phyloP scores from a whole-genome alignment of 2,797 vertebrate species.

The Pteropus rufus region DNA sequence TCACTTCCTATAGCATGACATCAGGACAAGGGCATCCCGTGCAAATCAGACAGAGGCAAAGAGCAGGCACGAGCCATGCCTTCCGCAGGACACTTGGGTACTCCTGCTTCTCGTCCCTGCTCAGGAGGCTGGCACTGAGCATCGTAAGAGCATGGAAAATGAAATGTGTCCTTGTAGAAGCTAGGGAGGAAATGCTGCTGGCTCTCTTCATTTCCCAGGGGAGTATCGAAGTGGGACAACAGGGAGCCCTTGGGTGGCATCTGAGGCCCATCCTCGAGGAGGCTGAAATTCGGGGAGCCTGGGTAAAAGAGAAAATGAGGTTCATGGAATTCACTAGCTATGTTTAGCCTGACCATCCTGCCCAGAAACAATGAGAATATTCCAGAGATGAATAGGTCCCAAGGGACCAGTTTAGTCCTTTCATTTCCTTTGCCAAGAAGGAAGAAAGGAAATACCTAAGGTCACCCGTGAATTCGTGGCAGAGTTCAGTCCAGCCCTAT shows the following conservation, averaged over 20 bases:
- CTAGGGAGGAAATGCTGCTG: fast-evolving
- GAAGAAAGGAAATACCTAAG: neutral
- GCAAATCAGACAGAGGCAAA: neutral
- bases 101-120: fast-evolving
- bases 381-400: neutral
- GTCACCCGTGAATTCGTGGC: neutral
- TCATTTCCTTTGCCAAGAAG: neutral
- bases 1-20: neutral
- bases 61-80: too few species aligned
- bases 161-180: neutral
- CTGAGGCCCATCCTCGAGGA: neutral
- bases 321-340: neutral
- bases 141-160: too few species aligned
- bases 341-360: neutral
- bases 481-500: neutral
- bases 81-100: fast-evolving
- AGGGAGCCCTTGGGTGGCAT: neutral
- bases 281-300: neutral
- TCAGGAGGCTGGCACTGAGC: neutral
- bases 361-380: neutral
- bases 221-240: neutral
- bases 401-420: neutral
- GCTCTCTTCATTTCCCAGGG: neutral
- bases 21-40: neutral
- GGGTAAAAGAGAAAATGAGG: neutral